Evolutionary conservation across 1,140 invertebrate genomes (phyloP).

Genomic region (Sesamia nonagrioides): DNA sequence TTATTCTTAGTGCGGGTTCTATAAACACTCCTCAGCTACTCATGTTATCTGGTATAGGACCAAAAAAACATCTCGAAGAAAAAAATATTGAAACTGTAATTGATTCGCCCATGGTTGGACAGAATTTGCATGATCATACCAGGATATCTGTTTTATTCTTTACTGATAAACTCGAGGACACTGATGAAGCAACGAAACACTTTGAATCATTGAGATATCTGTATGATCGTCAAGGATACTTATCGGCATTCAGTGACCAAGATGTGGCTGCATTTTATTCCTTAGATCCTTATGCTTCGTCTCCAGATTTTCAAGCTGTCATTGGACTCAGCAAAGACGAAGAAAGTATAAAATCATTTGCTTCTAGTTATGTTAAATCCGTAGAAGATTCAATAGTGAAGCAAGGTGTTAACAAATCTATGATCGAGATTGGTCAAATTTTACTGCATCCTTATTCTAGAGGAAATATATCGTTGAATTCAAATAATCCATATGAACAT

Average conservation of each 20-base stretch:
- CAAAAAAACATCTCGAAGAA: slow-evolving; percentile 57
- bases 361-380: neutral
- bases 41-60: slow-evolving; percentile 76
- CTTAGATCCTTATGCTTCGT: slow-evolving; percentile 34
- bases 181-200: slow-evolving; percentile 24
- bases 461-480: slow-evolving; percentile 74
- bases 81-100: neutral
- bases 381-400: slow-evolving; percentile 57
- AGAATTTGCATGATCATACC: slow-evolving; percentile 90
- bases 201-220: slow-evolving; percentile 60
- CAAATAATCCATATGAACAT: slow-evolving; percentile 77
- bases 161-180: slow-evolving; percentile 47
- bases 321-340: slow-evolving; percentile 30
- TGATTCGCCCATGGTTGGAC: slow-evolving; percentile 88
- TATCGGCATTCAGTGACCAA: slow-evolving; percentile 51
- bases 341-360: slow-evolving; percentile 1
- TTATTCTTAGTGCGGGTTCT: slow-evolving; percentile 83
- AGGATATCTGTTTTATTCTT: slow-evolving; percentile 58
- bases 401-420: slow-evolving; percentile 71
- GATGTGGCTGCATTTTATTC: slow-evolving; percentile 64
- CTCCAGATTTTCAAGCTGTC: slow-evolving; percentile 68
- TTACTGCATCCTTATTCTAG: slow-evolving; percentile 83
- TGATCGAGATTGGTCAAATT: slow-evolving; percentile 69
- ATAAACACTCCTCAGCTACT: slow-evolving; percentile 84
- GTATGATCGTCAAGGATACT: slow-evolving; percentile 57